phyloP scores from a whole-genome alignment of 2,888 invertebrate genomes.

The Mystacides longicornis region DNA sequence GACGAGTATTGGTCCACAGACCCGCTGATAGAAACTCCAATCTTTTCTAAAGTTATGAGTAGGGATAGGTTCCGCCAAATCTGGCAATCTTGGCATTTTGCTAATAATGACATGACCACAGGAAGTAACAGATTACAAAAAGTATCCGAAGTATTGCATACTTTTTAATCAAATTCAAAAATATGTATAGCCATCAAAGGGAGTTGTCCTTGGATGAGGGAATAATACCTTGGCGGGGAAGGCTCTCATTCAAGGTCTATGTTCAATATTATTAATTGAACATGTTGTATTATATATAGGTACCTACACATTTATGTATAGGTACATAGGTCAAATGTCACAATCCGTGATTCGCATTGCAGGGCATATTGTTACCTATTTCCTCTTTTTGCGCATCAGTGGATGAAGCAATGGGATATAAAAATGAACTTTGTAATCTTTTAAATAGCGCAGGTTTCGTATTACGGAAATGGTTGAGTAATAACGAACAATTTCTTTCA shows the following conservation, averaged over 20 bases:
- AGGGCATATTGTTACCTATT: no score
- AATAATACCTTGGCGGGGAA: slow-evolving; percentile 27
- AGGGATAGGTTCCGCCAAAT: slow-evolving; percentile 8
- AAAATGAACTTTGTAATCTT: no score
- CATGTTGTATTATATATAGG: no score
- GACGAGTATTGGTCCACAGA: slow-evolving; percentile 5
- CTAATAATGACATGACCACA: neutral
- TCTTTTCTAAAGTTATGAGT: slow-evolving; percentile 3
- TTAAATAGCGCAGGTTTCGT: no score
- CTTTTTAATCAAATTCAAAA: slow-evolving; percentile 18
- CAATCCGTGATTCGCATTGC: no score
- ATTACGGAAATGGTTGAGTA: no score
- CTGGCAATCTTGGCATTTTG: slow-evolving; percentile 9
- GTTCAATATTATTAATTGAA: no score
- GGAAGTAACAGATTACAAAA: neutral
- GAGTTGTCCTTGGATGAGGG: slow-evolving; percentile 26
- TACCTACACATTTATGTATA: no score
- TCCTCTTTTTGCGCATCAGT: no score
- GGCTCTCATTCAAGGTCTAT: slow-evolving; percentile 24
- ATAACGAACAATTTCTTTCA: no score
- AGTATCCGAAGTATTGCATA: slow-evolving; percentile 16
- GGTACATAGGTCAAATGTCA: no score
- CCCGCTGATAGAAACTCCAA: neutral
- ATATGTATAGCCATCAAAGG: slow-evolving; percentile 23
- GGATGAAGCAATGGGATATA: no score